Evolutionary conservation across 2,113 vertebrate genomes (phyloP), one percentile per base, ranked within the genome.

Genomic region (Narcine bancroftii): DNA sequence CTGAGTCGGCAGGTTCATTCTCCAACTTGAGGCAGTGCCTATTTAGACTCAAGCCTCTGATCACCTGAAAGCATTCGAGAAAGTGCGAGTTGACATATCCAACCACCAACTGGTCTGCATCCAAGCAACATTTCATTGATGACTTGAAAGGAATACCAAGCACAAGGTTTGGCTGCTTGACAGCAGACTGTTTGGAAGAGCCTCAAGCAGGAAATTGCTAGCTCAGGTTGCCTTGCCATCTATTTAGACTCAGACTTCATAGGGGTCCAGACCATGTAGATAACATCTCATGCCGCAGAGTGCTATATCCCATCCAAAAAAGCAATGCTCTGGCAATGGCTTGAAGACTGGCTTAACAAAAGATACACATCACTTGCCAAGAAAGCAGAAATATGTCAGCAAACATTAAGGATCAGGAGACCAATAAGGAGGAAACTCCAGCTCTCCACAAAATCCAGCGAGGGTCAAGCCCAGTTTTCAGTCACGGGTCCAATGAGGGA

Each of bases 161-260:
- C 53, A 87, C 53, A 7, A 63, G 81, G 13, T 21, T 56, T 56
- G 81, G 81, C 81, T 60, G 13, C 7, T 1, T 36, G 15, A 60
- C 81, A 60, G 81, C 33, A 85, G 81, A 83, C 77, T 83, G 77
- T 83, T 83, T 83, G 79, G 79, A 87, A 87, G 81, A 36, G n/a
- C 17, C 33, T 36, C 81, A 63, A 36, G 50, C 53, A 87, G 81
- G 81, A 87, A 87, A 87, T 60, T 60, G 81, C 81, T 60, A 36
- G n/a, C 53, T 87, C 53, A 60, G 53, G n/a, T 87, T 60, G 53
- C 53, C 53, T 87, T 60, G 53, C 53, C 53, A 60, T 39, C 15
- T 17, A 36, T 63, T 36, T 36, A 36, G 33, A 21, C 53, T 39
- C 81, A 60, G 50, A 36, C 53, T 36, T 36, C 81, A 21, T 87